Evolutionary conservation across 2,113 vertebrate species (phyloP), one percentile per base, ranked within the genome.

Genomic region (Podarcis muralis): DNA sequence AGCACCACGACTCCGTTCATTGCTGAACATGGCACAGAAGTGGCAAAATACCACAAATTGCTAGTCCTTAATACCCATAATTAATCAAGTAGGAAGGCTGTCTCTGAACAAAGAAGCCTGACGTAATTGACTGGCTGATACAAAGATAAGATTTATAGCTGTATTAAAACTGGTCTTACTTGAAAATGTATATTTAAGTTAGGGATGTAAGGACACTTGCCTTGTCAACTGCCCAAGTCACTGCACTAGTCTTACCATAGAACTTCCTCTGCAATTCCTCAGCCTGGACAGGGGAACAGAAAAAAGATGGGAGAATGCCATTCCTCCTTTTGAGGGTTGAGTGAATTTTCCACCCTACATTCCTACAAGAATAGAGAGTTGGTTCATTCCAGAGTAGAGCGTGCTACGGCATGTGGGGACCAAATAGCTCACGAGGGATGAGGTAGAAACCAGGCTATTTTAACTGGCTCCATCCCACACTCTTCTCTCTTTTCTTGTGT

Each of bases 21-120:
- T 92, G 91, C 88, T 88, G 91, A 94, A 91, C 86, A 91, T 85
- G 90, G 84, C 87, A 90, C 79, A 93, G 87, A 93, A 90, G 85
- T 87, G 78, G 92, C 80, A 91, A 94, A 95, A 88, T 86, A 76
- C 80, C 65, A 74, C 83, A 87, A 90, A 84, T 84, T 90, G 92
- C 86, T 90, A 25, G 80, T 93, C 87, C 32, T 92, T 92, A 87
- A 68, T 94, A 68, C 53, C 88, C 20, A 89, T 89, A 91, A 94
- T 92, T 93, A 90, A 86, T 92, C 87, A 77, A 76, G 89, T 37
- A 90, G 90, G 87, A 94, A 86, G 43, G 9, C 37, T 93, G 53
- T 85, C 87, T 82, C 5, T 89, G 90, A 92, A 90, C 87, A 80
- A 0, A 71, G 71, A n/a, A 23, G 13, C 16, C 23, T 53, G 79